Percentiles rank a stretch among this genome's conserved stretches.
Evolutionary conservation across 2,113 vertebrate genomes (phyloP).

Genomic region (Sylvia atricapilla): DNA sequence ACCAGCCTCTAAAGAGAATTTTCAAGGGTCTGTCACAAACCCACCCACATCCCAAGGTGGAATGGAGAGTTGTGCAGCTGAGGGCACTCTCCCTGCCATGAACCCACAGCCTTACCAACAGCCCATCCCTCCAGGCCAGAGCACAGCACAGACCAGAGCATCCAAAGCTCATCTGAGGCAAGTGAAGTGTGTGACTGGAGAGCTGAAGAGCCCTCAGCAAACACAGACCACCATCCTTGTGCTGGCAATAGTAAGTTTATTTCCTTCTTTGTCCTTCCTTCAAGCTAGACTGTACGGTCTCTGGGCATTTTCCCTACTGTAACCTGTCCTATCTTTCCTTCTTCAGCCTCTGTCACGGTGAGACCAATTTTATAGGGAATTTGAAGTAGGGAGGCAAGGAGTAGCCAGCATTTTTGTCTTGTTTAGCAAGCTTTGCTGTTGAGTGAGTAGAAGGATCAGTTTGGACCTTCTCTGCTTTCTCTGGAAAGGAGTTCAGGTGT

Average conservation of each 20-base stretch:
- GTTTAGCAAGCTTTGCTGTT: not conserved
- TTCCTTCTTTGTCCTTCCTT: not conserved
- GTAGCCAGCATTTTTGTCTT: not conserved
- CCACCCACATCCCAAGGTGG: not conserved
- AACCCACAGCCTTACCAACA: not conserved
- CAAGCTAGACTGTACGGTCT: not conserved
- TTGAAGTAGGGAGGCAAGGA: not conserved
- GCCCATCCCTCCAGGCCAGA: not conserved
- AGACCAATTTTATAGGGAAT: not conserved
- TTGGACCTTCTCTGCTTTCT: not conserved
- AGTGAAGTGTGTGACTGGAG: not conserved
- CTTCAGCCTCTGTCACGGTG: not conserved
- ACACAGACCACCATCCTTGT: not conserved
- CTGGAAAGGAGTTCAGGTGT: not conserved
- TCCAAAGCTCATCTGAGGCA: not conserved
- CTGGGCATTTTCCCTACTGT: not conserved
- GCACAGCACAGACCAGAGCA: rapidly evolving
- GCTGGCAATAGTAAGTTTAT: not conserved
- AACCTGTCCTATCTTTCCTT: not conserved
- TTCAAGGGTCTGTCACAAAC: not conserved
- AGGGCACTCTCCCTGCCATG: not conserved
- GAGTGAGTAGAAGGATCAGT: not conserved
- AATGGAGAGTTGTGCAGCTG: not conserved
- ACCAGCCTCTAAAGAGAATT: not conserved
- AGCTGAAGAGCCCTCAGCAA: not conserved